Evolutionary conservation across 2,113 vertebrate species (phyloP).

Genomic region (Empidonax alnorum): DNA sequence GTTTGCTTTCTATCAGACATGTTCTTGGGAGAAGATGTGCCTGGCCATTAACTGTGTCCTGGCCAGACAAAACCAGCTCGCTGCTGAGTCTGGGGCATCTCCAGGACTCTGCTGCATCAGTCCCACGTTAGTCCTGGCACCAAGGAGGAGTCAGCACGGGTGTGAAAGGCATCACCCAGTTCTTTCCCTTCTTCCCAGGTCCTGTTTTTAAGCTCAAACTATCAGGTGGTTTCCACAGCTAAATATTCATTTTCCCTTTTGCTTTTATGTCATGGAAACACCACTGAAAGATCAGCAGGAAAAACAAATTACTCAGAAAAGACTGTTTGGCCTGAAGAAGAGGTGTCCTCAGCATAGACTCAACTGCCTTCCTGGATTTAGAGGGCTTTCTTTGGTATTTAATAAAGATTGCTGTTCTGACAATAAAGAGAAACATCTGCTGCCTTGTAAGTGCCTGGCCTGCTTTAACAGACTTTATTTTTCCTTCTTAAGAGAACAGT

Average conservation of each 20-base stretch:
- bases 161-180: background rate
- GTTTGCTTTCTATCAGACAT: background rate
- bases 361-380: slow-evolving; percentile 44
- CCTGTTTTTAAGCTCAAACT: slow-evolving; percentile 8
- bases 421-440: slow-evolving; percentile 68
- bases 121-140: background rate
- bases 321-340: slow-evolving; percentile 35
- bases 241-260: slow-evolving; percentile 55
- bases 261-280: slow-evolving; percentile 27
- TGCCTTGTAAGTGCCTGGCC: slow-evolving; percentile 12
- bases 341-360: slow-evolving; percentile 19
- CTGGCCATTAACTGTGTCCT: background rate
- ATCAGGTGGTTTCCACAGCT: background rate
- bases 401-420: slow-evolving; percentile 57
- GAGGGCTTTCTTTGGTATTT: slow-evolving; percentile 62
- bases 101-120: background rate
- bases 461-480: slow-evolving; percentile 5
- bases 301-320: slow-evolving; percentile 20
- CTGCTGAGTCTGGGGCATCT: background rate
- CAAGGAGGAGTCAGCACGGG: background rate
- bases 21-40: background rate
- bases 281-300: background rate
- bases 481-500: slow-evolving; percentile 37
- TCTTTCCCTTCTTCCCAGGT: background rate
- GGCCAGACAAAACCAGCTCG: background rate